Evolutionary conservation across 2,797 vertebrate species (phyloP), one percentile per base, ranked within the genome.

Genomic region (Galaxias olidus): DNA sequence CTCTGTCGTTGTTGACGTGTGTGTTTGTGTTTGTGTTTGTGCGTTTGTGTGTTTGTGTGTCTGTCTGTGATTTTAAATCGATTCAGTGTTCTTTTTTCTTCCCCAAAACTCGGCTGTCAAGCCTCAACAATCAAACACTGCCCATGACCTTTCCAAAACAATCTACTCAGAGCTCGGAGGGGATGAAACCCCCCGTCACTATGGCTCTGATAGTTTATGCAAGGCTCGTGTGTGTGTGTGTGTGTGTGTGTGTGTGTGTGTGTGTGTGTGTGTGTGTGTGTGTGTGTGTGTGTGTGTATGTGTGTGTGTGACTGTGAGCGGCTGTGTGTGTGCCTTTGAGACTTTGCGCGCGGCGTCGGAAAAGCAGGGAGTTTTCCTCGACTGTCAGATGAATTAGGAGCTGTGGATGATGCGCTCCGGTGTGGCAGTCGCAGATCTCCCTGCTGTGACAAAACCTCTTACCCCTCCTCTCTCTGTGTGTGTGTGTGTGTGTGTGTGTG

Each of bases 31-130:
- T 52, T 52, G 50, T 41, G 13, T 63, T 12, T 48, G 44, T 41
- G 44, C 45, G 43, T 30, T 14, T 55, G 42, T 30, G 61, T 44
- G 14, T 65, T 19, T 51, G 55, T 49, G 63, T 8, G 45, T 13
- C 17, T 50, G n/a, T 9, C 13, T 41, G n/a, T 1, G 20, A n/a
- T 57, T 73, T 75, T 79, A 8, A 11, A 17, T 44, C 68, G 57
- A 78, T 80, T 81, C 82, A 68, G 79, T 81, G 74, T 77, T 59
- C 56, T 68, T 76, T 76, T 78, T 74, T 67, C 66, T 15, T 42
- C 75, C 66, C 73, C 72, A 68, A 68, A 75, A 69, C 69, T 51
- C 61, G 18, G 0, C 15, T 55, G 77, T 78, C 79, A 82, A 45
- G 71, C 82, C 63, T 77, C 77, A 73, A 59, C 61, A n/a, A 30